phyloP scores from a whole-genome alignment of 2,888 invertebrate species.

The Alsophila aescularia region DNA sequence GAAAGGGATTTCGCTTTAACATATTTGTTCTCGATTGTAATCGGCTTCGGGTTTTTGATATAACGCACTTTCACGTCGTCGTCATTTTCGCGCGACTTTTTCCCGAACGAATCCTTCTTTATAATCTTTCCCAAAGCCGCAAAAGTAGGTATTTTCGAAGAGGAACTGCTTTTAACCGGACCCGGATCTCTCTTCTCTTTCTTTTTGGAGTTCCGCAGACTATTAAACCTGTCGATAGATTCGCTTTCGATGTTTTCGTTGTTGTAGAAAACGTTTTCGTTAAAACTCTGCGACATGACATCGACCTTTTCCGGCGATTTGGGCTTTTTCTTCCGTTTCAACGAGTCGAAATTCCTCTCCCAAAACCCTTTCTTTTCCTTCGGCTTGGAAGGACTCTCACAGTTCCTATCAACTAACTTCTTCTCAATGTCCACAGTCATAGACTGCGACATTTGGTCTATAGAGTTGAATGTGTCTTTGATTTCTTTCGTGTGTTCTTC shows the following conservation, averaged over 20 bases:
- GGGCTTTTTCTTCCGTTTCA: constrained; percentile 76
- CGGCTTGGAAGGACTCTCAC: constrained; percentile 59
- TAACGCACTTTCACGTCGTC: constrained; percentile 65
- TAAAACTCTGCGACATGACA: constrained; percentile 82
- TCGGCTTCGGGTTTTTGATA: constrained; percentile 70
- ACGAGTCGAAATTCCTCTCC: constrained; percentile 81
- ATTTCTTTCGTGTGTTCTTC: constrained; percentile 73
- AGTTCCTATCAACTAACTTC: constrained; percentile 60
- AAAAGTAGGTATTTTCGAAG: constrained; percentile 80
- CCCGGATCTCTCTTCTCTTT: constrained; percentile 65
- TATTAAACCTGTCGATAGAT: constrained; percentile 75
- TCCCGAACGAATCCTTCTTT: constrained; percentile 76
- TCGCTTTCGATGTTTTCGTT: constrained; percentile 78
- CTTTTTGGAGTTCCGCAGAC: constrained; percentile 73
- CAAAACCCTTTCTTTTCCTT: constrained; percentile 83
- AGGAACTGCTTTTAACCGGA: constrained; percentile 72
- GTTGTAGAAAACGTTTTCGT: constrained; percentile 80
- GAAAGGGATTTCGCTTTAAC: constrained; percentile 73
- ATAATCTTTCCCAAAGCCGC: constrained; percentile 80
- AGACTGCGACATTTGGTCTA: constrained; percentile 82
- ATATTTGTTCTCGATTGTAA: constrained; percentile 71
- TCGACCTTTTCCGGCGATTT: constrained; percentile 74
- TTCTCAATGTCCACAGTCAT: constrained; percentile 80
- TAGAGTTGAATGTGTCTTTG: constrained; percentile 78
- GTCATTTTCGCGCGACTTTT: constrained; percentile 62